Evolutionary conservation across 2,113 vertebrate species (phyloP).

Genomic region (Pelmatolapia mariae): DNA sequence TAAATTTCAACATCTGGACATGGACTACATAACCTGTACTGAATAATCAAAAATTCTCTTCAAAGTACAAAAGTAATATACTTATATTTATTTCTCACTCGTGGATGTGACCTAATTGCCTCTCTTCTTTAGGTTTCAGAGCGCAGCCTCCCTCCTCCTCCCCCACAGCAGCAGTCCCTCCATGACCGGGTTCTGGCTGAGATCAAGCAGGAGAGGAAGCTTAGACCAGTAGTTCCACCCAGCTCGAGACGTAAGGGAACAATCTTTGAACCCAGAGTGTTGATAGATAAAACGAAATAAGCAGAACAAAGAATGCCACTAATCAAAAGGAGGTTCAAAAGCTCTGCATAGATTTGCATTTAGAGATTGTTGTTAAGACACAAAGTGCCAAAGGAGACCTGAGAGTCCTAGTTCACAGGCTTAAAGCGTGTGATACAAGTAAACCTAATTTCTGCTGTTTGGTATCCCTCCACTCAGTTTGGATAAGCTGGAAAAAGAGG

Average conservation of each 20-base stretch:
- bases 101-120: not conserved
- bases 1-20: not conserved
- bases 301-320: not conserved
- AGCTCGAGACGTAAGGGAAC: conserved; percentile 68
- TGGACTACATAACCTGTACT: not conserved
- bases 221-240: conserved; percentile 74
- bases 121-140: conserved; percentile 77
- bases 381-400: not conserved
- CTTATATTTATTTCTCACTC: not conserved
- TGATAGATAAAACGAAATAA: not conserved
- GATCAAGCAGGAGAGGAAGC: conserved; percentile 87
- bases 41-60: not conserved
- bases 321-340: not conserved
- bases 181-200: conserved; percentile 89
- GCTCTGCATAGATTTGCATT: not conserved
- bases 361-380: not conserved
- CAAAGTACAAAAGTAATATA: not conserved
- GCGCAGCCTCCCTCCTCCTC: conserved; percentile 82
- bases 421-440: not conserved
- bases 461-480: not conserved
- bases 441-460: not conserved
- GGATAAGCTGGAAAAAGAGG: not conserved
- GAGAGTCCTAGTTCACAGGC: not conserved
- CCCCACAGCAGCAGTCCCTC: conserved; percentile 78
- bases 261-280: not conserved